Evolutionary conservation across 1,140 invertebrate species (phyloP), one percentile per base, ranked within the genome.

Genomic region (Rhyzopertha dominica): DNA sequence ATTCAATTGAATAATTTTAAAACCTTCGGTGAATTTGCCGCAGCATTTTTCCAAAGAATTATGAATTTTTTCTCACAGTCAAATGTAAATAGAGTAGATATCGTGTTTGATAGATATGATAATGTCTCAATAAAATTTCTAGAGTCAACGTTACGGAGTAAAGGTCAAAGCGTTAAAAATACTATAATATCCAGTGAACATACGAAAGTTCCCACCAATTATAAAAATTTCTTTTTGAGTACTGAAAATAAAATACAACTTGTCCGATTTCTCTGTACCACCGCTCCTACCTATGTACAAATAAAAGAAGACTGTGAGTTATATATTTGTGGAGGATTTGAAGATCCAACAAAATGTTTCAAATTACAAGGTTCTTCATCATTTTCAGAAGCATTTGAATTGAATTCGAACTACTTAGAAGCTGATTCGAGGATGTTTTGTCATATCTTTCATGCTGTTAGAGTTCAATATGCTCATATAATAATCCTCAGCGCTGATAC

Each of bases 311-410:
- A 53, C 20, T 46, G 47, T 40, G 46, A 45, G 34, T 13, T 53
- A 28, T 53, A 49, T 32, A 46, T 53, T 53, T 49, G 51, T 53
- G 43, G 38, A 49, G 43, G 43, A 53, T 49, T 49, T 41, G 22
- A 53, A 38, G 51, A 53, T 47, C 40, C 48, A 54, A 51, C 39
- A 47, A 51, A 51, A 47, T 51, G 48, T 43, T 54, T 47, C 36
- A 47, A 51, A 17, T 22, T 39, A 44, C 47, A 46, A 46, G 42
- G 42, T 4, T 53, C 42, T 46, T 53, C 16, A n/a, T n/a, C n/a
- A 53, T 22, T 49, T 50, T 41, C 19, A 50, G 47, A 45, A 26
- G 47, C 32, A 42, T 32, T 25, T 46, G 47, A 50, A 35, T 53
- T 46, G 42, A 40, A 50, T 42, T 50, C 40, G 16, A 53, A 53